Base-by-base conservation (phyloP, 2,113 vertebrate genomes). In the Chinchilla lanigera region DNA sequence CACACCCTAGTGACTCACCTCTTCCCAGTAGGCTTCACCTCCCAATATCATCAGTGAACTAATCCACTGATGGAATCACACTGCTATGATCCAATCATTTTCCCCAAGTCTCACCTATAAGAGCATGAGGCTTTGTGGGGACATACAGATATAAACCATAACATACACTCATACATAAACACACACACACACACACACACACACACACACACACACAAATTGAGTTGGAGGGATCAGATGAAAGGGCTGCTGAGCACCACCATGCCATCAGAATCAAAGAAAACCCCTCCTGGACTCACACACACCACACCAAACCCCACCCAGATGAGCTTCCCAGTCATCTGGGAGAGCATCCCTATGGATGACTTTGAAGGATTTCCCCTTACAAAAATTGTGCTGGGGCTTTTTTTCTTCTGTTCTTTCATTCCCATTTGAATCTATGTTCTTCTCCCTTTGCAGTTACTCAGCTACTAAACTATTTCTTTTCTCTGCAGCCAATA, bases 211-310 rank as follows among this genome's bases (percentile, higher is more conserved):
- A n/a, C 65, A 69, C 65, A n/a, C 65, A 20, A 2, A 24, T 56
- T 1, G 28, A 19, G 1, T 58, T n/a, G n/a, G 17, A 83, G 47
- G 56, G n/a, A 1, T 12, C 38, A 33, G 14, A 3, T 0, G 16
- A 14, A 44, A 75, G 71, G 30, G n/a, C 41, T 17, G 17, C 26
- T 71, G 33, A 63, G 30, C 50, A 50, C 6, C 3, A 38, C 9
- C 7, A 56, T n/a, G 8, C 3, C 35, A 22, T 84, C 38, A 84
- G 41, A 84, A n/a, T 54, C 12, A 44, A 80, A 78, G 58, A 30
- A 54, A 54, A 47, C 17, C 63, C 2, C 24, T 26, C 28, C 35
- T n/a, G 35, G n/a, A 58, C n/a, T 54, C 44, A 84, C 24, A 17
- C 8, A 17, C 11, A 24, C 38, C 82, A 44, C 28, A 19, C 38